These are phyloP conservation scores for Eumerus sabulonum DNA, from an alignment of 2,888 invertebrate species.

Conservation along the genomic window DNA sequence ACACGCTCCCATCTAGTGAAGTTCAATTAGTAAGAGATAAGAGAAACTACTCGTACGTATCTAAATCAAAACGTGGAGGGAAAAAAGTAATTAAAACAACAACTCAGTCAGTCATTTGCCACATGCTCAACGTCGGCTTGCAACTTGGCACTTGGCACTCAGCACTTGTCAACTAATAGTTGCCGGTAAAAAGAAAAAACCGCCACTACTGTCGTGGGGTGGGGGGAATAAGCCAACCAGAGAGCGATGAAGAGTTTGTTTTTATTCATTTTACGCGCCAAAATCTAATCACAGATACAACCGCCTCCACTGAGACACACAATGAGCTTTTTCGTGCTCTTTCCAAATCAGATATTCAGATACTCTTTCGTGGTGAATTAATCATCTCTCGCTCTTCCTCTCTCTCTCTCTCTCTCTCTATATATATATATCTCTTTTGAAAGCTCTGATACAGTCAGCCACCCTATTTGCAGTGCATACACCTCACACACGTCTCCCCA, in stretches of 20 bases:
- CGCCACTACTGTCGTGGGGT: no score
- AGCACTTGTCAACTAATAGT: background rate
- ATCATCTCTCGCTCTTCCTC: conserved; percentile 1
- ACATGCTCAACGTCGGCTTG: conserved; percentile 11
- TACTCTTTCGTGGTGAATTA: no score
- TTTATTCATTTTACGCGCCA: conserved; percentile 63
- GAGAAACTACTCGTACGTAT: conserved; percentile 1
- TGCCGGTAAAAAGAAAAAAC: conserved; percentile 42
- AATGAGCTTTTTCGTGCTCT: no score
- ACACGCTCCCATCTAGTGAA: conserved; percentile 4
- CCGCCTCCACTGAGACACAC: background rate
- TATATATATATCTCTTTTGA: background rate
- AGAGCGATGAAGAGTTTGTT: conserved; percentile 32
- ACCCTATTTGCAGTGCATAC: conserved; percentile 7
- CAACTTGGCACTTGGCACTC: no score
- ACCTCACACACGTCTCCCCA: background rate
- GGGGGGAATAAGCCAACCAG: conserved; percentile 18
- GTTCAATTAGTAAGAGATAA: conserved; percentile 20
- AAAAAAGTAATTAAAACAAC: conserved; percentile 15
- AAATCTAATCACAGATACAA: conserved; percentile 16
- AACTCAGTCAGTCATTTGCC: conserved; percentile 36
- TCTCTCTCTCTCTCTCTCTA: background rate
- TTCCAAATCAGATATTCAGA: no score
- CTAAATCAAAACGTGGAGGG: background rate
- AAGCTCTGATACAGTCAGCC: background rate